A percentile compares a stretch with the other conserved stretches of the same genome.
These are phyloP conservation scores for Heliconius aoede DNA, from an alignment of 2,888 invertebrate species.

Conservation along the genomic window DNA sequence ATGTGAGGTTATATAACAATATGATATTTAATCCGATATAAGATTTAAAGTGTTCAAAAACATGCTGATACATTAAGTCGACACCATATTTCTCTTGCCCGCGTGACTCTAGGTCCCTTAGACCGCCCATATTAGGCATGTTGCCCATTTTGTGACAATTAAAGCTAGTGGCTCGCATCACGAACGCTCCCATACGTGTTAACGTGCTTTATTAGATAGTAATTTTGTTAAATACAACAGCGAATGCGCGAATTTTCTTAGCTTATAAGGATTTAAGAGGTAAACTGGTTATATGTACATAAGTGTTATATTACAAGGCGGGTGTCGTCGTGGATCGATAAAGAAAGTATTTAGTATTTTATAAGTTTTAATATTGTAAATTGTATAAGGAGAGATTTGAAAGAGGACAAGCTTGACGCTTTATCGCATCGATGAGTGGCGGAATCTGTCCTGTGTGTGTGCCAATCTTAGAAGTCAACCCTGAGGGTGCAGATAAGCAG, in stretches of 20 bases:
- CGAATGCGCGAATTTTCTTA: conserved; percentile 44
- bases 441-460: too few relatives aligned
- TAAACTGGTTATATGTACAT: conserved; percentile 33
- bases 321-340: conserved; percentile 12
- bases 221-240: conserved; percentile 50
- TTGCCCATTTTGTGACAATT: conserved; percentile 67
- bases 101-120: conserved; percentile 46
- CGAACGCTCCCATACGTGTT: conserved; percentile 61
- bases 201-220: conserved; percentile 52
- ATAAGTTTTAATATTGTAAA: not conserved
- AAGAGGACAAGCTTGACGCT: too few relatives aligned
- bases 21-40: not conserved
- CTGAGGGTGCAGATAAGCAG: too few relatives aligned
- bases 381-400: not conserved
- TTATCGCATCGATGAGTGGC: too few relatives aligned
- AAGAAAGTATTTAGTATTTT: conserved; percentile 2
- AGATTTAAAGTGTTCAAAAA: conserved; percentile 42
- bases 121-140: conserved; percentile 48
- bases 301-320: not conserved
- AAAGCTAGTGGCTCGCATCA: conserved; percentile 59
- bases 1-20: not conserved
- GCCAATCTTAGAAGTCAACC: too few relatives aligned
- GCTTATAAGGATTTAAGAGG: conserved; percentile 40
- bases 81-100: conserved; percentile 49
- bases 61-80: conserved; percentile 37